phyloP scores from a whole-genome alignment of 2,797 vertebrate species.

The Synanceia verrucosa region DNA sequence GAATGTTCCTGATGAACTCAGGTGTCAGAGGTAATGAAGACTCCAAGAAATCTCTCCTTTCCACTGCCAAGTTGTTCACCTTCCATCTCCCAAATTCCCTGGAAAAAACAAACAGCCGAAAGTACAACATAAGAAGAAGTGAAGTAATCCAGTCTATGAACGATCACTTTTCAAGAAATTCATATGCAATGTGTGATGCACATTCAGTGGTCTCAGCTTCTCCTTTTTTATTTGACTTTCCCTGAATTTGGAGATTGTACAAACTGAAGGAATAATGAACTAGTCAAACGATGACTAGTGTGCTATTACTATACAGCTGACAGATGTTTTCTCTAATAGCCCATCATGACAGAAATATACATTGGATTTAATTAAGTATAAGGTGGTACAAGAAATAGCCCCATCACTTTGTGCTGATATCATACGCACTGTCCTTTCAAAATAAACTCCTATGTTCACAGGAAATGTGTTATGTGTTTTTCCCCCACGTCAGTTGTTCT shows the following conservation, averaged over 20 bases:
- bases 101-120: conserved; percentile 48
- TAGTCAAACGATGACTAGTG: conserved; percentile 11
- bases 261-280: background rate
- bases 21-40: conserved; percentile 93
- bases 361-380: conserved; percentile 35
- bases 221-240: background rate
- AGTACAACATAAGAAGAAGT: background rate
- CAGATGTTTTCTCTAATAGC: conserved; percentile 68
- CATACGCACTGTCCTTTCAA: background rate
- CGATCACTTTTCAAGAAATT: no score
- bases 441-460: background rate
- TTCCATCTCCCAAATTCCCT: conserved; percentile 99
- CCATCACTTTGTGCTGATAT: background rate
- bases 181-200: no score
- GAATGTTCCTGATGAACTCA: conserved; percentile 95
- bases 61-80: conserved; percentile 96
- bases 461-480: background rate
- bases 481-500: background rate
- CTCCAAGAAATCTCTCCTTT: conserved; percentile 93
- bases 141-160: background rate
- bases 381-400: background rate
- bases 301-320: conserved; percentile 42
- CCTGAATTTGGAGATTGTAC: background rate
- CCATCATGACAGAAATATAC: conserved; percentile 54
- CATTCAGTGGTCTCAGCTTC: background rate